Evolutionary conservation across 2,888 invertebrate genomes (phyloP), one percentile per base, ranked within the genome.

Genomic region (Apoderus coryli): DNA sequence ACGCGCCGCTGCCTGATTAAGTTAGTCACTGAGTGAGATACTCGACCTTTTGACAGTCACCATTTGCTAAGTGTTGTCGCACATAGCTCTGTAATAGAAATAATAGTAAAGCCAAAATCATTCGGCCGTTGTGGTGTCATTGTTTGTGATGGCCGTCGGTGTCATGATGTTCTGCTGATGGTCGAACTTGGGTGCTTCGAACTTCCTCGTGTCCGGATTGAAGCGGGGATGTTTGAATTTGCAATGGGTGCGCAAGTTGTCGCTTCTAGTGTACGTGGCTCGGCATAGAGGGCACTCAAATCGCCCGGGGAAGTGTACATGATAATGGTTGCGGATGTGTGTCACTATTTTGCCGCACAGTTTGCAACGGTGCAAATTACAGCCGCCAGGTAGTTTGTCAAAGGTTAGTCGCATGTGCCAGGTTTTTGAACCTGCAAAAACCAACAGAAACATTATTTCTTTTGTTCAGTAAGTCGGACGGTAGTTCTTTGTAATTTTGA

Each of bases 361-460:
- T 73, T 84, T 84, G 75, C 85, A 85, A 63, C 82, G 80, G 72
- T 85, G 84, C 69, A 82, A 78, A 72, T 85, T 85, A 63, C 81
- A 79, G 68, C 81, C 80, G 65, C 84, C 84, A 65, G 82, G 81
- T 69, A 84, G 75, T 59, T 84, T 81, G 73, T 85, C 85, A 72
- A 84, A 85, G 66, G 84, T 84, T 67, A 84, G 77, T 71, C 84
- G 80, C 84, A 84, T 84, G 72, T 84, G 84, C 81, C 84, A 84
- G 73, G 82, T 81, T 76, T 82, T 82, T 64, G 84, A 82, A 76
- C 84, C 85, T 84, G 78, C 72, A 77, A 77, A 68, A 64, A 66
- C 61, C 62, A 60, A 63, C 60, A 60, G 36, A 35, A 27, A 37
- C n/a, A n/a, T n/a, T n/a, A n/a, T n/a, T n/a, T n/a, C n/a, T n/a